Evolutionary conservation across 2,113 vertebrate species (phyloP).

Genomic region (Ictalurus furcatus): DNA sequence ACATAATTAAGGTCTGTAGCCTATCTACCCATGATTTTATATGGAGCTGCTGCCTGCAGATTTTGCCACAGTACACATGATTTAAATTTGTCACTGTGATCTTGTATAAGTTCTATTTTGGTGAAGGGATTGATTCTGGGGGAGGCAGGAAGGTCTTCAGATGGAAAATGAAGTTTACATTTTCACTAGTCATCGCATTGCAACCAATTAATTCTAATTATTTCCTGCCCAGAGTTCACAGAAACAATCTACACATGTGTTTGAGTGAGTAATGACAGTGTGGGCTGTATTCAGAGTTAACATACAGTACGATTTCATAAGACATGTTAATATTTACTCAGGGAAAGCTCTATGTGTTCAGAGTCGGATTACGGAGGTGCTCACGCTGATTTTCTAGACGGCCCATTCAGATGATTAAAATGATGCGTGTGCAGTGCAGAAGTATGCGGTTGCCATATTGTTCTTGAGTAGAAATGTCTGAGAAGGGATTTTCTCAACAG

Average conservation of each 20-base stretch:
- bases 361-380: not conserved
- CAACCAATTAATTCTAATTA: not conserved
- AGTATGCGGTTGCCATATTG: not conserved
- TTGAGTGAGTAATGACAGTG: not conserved
- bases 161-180: conserved; percentile 17
- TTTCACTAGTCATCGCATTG: not conserved
- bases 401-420: not conserved
- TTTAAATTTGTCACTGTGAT: not conserved
- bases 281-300: not conserved
- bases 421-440: not conserved
- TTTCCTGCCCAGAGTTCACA: not conserved
- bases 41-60: not conserved
- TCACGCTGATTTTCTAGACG: not conserved
- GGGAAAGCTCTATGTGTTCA: not conserved
- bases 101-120: not conserved
- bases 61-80: not conserved
- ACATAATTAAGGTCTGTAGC: not conserved
- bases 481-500: not conserved
- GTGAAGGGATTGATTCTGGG: not conserved
- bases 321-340: conserved; percentile 24
- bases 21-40: not conserved
- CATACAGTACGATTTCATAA: conserved; percentile 10
- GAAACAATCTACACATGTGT: conserved; percentile 17
- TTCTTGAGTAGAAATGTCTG: not conserved
- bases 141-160: not conserved